Evolutionary conservation across 2,797 vertebrate genomes (phyloP).

Genomic region (Ammospiza maritima): DNA sequence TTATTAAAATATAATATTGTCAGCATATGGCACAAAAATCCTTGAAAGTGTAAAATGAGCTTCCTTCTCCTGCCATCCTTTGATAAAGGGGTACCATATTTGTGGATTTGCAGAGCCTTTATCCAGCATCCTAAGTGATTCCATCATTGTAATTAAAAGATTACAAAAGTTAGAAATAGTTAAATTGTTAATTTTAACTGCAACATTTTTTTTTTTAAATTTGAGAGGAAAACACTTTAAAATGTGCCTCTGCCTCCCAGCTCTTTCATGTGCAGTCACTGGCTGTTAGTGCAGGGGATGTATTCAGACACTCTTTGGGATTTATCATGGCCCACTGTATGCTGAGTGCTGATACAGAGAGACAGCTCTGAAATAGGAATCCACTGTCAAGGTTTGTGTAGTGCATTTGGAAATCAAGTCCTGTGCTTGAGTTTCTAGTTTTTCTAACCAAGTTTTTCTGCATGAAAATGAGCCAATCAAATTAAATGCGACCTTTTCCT

Average conservation of each 20-base stretch:
- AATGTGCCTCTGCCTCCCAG: neutral
- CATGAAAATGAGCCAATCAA: conserved; percentile 49
- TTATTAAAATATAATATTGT: conserved; percentile 87
- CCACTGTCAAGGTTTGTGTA: neutral
- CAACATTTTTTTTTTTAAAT: neutral
- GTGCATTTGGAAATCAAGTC: conserved; percentile 1
- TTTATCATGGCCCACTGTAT: neutral
- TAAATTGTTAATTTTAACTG: neutral
- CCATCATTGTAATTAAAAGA: neutral
- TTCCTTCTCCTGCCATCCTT: conserved; percentile 59
- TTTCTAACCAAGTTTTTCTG: conserved; percentile 23
- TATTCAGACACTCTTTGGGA: neutral
- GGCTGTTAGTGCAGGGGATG: neutral
- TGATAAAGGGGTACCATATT: conserved; percentile 51
- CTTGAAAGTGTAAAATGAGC: conserved; percentile 71
- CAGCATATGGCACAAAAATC: conserved; percentile 76
- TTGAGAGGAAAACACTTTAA: neutral
- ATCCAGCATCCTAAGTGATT: conserved; percentile 1
- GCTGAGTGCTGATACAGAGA: neutral
- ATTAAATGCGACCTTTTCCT: conserved; percentile 45
- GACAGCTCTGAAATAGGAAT: neutral
- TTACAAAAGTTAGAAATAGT: neutral
- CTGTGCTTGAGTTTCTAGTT: neutral
- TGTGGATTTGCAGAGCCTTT: conserved; percentile 2
- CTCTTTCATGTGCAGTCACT: neutral